Evolutionary conservation across 2,888 invertebrate species (phyloP).

Genomic region (Xylota sylvarum): DNA sequence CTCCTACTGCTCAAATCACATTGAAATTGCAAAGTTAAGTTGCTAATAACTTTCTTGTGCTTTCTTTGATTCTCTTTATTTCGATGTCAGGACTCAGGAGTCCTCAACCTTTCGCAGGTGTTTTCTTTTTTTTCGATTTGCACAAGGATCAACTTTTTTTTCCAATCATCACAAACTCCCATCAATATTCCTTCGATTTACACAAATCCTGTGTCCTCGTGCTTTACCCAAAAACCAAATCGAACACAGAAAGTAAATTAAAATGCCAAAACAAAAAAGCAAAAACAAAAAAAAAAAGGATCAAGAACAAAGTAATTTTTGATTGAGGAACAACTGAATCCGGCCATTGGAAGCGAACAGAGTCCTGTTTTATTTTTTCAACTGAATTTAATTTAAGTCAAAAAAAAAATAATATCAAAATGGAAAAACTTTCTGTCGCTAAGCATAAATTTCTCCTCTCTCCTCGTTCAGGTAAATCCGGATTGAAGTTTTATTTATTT

Average conservation of each 20-base stretch:
- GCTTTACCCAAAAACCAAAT: not conserved
- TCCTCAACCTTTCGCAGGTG: slow-evolving; percentile 43
- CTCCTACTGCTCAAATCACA: slow-evolving; percentile 28
- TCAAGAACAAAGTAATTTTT: slow-evolving; percentile 65
- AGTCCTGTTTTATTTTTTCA: slow-evolving; percentile 2
- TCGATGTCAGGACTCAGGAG: slow-evolving; percentile 23
- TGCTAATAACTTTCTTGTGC: slow-evolving; percentile 50
- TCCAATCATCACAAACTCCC: slow-evolving; percentile 50
- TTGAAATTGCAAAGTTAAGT: slow-evolving; percentile 51
- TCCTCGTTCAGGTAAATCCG: slow-evolving; percentile 33
- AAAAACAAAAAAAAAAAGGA: slow-evolving; percentile 27
- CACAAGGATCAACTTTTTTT: slow-evolving; percentile 57
- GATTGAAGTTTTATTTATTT: slow-evolving; percentile 48
- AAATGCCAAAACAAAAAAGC: slow-evolving; percentile 17
- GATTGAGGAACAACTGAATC: slow-evolving; percentile 64
- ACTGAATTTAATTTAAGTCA: slow-evolving; percentile 41
- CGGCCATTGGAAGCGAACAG: not conserved
- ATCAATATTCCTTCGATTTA: slow-evolving; percentile 66
- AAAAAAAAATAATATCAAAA: slow-evolving; percentile 41
- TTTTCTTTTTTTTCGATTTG: slow-evolving; percentile 35
- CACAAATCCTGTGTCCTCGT: slow-evolving; percentile 24
- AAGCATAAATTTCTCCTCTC: slow-evolving; percentile 53
- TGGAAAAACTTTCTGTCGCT: slow-evolving; percentile 64
- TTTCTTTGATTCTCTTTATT: slow-evolving; percentile 10
- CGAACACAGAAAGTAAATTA: slow-evolving; percentile 32